Evolutionary conservation across 2,888 invertebrate genomes (phyloP), one percentile per base, ranked within the genome.

Genomic region (Acrobasis consociella): DNA sequence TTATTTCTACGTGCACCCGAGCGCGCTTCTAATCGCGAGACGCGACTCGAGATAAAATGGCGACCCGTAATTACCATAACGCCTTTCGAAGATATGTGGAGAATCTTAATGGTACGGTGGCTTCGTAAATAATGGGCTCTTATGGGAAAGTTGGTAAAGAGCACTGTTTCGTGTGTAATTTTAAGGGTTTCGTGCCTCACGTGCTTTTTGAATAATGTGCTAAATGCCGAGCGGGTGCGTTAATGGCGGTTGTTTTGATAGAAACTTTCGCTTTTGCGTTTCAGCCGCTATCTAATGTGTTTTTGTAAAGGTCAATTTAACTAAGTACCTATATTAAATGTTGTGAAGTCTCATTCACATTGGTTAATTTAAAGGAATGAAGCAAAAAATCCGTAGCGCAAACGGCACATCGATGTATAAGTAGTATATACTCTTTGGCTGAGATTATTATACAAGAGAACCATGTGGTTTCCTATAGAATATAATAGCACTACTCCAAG

Each of bases 1-100:
- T 91, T 91, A 90, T 90, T 91, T 90, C 88, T 84, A 79, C 83
- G 86, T 80, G 83, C 83, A 82, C 65, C 81, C 78, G 64, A 66
- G 75, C 80, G 83, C 85, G 86, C 80, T 79, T 87, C 86, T 89
- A 89, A 89, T 89, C 89, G 88, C 81, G 86, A 83, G 87, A 86
- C 83, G 86, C 86, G 85, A 53, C 53, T 56, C 86, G 80, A 88
- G 91, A 91, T 91, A 92, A 91, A 91, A 91, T 90, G 90, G 87
- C 91, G 90, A 91, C 91, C 91, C 88, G 82, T 91, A 92, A 92
- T 92, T 92, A 91, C 90, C 91, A 92, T 92, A 91, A 89, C 87
- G 90, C 85, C 87, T 90, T 89, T 84, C 89, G 90, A 90, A 91
- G 90, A 92, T 91, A 91, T 90, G 91, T 91, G 87, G 89, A 88